A percentile compares a stretch with the other conserved stretches of the same genome.
phyloP scores from a whole-genome alignment of 2,113 vertebrate genomes.

The Cebidichthys violaceus region DNA sequence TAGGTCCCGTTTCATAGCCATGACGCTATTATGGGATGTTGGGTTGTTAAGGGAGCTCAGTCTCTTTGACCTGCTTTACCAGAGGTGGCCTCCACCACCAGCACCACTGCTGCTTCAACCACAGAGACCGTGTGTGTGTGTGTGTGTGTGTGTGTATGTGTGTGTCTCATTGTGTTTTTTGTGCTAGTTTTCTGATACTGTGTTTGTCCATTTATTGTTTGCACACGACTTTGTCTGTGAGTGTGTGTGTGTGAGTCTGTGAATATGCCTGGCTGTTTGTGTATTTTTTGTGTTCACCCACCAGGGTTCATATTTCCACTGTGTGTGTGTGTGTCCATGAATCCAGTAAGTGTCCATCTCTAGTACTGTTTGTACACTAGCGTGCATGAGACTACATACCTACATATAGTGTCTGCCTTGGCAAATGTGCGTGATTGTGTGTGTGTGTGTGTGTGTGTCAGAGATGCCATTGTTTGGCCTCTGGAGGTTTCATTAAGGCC shows the following conservation, averaged over 20 bases:
- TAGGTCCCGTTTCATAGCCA: neutral
- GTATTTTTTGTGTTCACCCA: slow-evolving; percentile 12
- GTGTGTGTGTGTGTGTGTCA: slow-evolving; percentile 52
- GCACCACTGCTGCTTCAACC: slow-evolving; percentile 25
- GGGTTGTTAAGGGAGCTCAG: slow-evolving; percentile 23
- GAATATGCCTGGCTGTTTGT: neutral
- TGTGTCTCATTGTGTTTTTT: slow-evolving; percentile 5
- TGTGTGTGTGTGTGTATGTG: slow-evolving; percentile 30
- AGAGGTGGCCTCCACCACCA: slow-evolving; percentile 57
- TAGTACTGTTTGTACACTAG: slow-evolving; percentile 13
- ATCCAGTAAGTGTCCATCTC: slow-evolving; percentile 9
- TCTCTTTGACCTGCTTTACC: slow-evolving; percentile 74
- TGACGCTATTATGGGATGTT: slow-evolving; percentile 62
- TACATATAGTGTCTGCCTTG: slow-evolving; percentile 32
- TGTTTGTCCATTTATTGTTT: slow-evolving; percentile 11
- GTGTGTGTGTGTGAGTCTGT: neutral
- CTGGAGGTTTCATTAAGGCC: slow-evolving; percentile 88
- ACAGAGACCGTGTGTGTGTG: slow-evolving; percentile 35
- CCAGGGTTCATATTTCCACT: slow-evolving; percentile 6
- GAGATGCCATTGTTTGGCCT: slow-evolving; percentile 85
- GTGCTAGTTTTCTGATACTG: neutral
- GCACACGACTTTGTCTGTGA: neutral
- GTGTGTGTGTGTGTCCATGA: slow-evolving; percentile 10
- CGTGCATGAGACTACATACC: slow-evolving; percentile 37
- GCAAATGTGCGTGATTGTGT: slow-evolving; percentile 40